These are phyloP conservation scores for Pardalotus punctatus DNA, from an alignment of 2,113 vertebrate genomes.

Conservation along the genomic window DNA sequence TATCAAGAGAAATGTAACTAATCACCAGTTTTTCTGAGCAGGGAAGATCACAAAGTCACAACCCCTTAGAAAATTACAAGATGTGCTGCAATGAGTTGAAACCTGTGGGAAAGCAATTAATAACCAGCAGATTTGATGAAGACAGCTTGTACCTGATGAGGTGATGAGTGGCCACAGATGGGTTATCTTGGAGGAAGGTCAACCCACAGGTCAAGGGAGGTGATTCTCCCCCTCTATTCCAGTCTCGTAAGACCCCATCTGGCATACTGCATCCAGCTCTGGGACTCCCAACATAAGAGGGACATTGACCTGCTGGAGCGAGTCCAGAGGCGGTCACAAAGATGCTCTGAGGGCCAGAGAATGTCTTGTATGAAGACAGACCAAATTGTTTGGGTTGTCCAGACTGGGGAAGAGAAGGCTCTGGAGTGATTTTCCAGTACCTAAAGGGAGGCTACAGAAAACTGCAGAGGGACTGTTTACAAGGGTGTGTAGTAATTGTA, in stretches of 20 bases:
- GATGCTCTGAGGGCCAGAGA: neutral
- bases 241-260: too few species aligned
- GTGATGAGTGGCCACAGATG: neutral
- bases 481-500: neutral
- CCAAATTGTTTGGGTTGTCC: neutral
- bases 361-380: neutral
- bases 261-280: neutral
- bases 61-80: neutral
- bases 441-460: neutral
- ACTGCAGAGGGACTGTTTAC: neutral
- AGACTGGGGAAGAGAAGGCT: neutral
- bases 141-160: neutral
- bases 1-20: neutral
- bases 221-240: neutral
- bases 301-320: fast-evolving
- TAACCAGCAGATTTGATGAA: neutral
- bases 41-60: neutral
- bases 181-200: neutral
- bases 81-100: neutral
- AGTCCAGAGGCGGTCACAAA: neutral
- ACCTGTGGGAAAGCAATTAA: neutral
- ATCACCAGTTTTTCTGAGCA: neutral
- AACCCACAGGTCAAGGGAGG: neutral
- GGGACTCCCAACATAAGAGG: neutral
- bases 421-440: neutral